Conservation (phyloP, 2,797 vertebrate genomes). For the Limnodromus scolopaceus region DNA sequence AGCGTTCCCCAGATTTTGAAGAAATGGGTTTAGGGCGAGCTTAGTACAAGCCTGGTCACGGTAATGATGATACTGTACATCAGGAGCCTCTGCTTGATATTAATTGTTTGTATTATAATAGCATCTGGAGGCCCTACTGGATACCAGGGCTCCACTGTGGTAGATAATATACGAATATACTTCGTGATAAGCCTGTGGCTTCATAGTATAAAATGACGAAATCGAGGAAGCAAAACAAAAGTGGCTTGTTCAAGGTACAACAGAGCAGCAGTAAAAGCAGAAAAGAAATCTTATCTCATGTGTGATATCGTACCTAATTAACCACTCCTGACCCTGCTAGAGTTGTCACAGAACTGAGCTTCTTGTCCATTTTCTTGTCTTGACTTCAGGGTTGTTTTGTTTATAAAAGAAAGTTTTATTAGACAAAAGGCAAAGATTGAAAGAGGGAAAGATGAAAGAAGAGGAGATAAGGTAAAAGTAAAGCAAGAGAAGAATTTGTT, state of each 20-base stretch:
- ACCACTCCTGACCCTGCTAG: background rate
- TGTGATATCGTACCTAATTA: background rate
- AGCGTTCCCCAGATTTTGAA: background rate
- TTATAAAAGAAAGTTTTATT: background rate
- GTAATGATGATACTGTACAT: background rate
- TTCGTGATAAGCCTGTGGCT: background rate
- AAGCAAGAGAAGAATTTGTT: background rate
- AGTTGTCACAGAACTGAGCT: background rate
- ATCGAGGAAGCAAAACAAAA: background rate
- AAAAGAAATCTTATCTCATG: background rate
- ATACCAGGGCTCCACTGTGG: background rate
- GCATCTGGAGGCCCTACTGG: background rate
- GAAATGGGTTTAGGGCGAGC: background rate
- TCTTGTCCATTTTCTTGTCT: background rate
- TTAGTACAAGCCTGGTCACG: background rate
- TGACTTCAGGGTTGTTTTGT: background rate
- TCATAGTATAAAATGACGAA: background rate
- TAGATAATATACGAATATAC: background rate
- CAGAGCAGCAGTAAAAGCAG: background rate
- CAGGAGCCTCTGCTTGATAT: background rate
- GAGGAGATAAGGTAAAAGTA: background rate
- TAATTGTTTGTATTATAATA: slow-evolving; percentile 8
- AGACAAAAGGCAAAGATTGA: background rate
- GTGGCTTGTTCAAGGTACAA: background rate
- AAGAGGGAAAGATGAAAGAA: background rate